Evolutionary conservation across 2,113 vertebrate genomes (phyloP).

Genomic region (Chaetops frenatus): DNA sequence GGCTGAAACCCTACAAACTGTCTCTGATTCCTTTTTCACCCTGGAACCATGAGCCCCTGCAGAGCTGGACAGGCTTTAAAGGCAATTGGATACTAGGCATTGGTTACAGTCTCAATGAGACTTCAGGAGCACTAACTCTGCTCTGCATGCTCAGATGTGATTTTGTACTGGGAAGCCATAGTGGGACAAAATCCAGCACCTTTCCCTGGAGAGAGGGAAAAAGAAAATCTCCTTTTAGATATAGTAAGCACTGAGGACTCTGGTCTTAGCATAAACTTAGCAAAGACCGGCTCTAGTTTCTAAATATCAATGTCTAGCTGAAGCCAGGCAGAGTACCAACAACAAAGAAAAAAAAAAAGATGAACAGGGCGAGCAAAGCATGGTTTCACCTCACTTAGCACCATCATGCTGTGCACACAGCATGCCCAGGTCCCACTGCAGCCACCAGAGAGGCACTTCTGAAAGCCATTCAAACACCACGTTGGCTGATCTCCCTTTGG

Average conservation of each 20-base stretch:
- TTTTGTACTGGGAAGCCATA: not conserved
- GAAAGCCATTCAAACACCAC: not conserved
- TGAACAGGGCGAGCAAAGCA: not conserved
- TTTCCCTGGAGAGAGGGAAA: not conserved
- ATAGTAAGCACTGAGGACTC: not conserved
- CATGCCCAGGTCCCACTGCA: not conserved
- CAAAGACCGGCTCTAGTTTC: not conserved
- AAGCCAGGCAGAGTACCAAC: not conserved
- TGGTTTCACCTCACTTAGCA: not conserved
- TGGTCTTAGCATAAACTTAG: not conserved
- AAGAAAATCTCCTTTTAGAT: not conserved
- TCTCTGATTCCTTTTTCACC: not conserved
- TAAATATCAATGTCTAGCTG: not conserved
- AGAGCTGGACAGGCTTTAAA: not conserved
- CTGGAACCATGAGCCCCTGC: not conserved
- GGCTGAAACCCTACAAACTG: not conserved
- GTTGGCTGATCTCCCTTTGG: not conserved
- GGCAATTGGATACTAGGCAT: accelerated
- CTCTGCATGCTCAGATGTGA: not conserved
- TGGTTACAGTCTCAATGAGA: not conserved
- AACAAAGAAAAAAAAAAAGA: accelerated
- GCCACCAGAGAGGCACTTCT: not conserved
- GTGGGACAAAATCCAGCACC: not conserved
- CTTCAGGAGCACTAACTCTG: not conserved
- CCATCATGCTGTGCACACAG: not conserved